These are phyloP conservation scores for Bicyclus anynana DNA, from an alignment of 1,140 invertebrate genomes.

Conservation along the genomic window DNA sequence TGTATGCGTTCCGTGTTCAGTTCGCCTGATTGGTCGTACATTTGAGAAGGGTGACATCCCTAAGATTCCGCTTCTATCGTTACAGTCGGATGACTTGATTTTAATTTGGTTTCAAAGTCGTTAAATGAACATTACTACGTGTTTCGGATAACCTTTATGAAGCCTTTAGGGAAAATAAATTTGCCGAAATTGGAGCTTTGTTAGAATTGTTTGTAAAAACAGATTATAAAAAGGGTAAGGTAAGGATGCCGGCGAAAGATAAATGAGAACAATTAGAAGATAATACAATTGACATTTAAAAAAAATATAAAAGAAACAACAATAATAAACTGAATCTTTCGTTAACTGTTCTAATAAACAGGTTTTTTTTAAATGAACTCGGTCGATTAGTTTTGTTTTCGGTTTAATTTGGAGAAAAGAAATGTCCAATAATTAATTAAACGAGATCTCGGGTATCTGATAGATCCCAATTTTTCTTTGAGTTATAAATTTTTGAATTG, in stretches of 20 bases:
- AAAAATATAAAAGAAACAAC: neutral
- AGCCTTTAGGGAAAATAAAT: conserved; percentile 10
- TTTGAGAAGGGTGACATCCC: conserved; percentile 45
- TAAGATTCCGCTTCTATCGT: conserved; percentile 58
- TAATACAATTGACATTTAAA: neutral
- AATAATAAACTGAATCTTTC: neutral
- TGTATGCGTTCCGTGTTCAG: conserved; percentile 48
- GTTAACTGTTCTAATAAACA: neutral
- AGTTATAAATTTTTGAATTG: neutral
- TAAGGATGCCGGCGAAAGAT: conserved; percentile 1
- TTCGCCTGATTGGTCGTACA: conserved; percentile 52
- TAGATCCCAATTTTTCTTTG: neutral
- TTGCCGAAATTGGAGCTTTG: conserved; percentile 4
- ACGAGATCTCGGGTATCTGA: neutral
- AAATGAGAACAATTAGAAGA: conserved; percentile 4
- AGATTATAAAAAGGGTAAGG: neutral
- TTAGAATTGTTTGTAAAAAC: conserved; percentile 5
- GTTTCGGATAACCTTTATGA: conserved; percentile 19
- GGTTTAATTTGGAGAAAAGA: neutral
- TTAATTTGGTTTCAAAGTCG: conserved; percentile 51
- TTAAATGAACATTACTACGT: conserved; percentile 30
- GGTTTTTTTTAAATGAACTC: neutral
- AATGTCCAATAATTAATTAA: neutral
- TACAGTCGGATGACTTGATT: conserved; percentile 47
- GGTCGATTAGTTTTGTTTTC: neutral